These are phyloP conservation scores for Heliconius sara DNA, from an alignment of 2,888 invertebrate species.

Conservation along the genomic window DNA sequence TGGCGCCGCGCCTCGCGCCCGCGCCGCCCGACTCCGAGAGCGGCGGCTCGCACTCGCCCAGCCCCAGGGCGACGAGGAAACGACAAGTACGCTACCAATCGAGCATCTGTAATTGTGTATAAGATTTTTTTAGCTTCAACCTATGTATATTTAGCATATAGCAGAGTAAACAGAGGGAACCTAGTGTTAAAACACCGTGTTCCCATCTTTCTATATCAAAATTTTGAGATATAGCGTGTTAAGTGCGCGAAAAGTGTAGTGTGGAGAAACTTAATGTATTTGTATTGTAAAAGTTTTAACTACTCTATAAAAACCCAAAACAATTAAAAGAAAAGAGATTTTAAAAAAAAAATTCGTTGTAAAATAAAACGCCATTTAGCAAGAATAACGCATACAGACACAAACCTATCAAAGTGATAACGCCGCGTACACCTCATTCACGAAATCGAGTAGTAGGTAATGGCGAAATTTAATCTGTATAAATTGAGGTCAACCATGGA, in stretches of 20 bases:
- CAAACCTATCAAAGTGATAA: no score
- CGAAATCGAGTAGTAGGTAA: no score
- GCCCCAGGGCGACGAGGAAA: constrained; percentile 91
- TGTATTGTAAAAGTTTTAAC: no score
- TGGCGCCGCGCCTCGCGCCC: constrained; percentile 67
- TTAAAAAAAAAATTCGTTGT: no score
- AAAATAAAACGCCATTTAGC: no score
- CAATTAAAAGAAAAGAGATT: no score
- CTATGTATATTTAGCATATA: not conserved
- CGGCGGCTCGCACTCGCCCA: constrained; percentile 93
- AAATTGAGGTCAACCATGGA: no score
- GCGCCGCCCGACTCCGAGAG: constrained; percentile 91
- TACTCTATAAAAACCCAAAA: no score
- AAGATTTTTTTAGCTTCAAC: not conserved
- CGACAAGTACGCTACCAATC: constrained; percentile 84
- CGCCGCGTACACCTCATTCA: no score
- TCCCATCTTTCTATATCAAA: not conserved
- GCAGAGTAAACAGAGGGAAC: not conserved
- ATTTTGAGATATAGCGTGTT: not conserved
- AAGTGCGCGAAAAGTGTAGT: not conserved
- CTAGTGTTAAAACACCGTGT: not conserved
- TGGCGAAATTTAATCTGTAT: no score
- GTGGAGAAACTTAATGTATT: not conserved
- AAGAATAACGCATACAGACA: no score
- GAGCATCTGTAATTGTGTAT: not conserved